Base-by-base conservation (phyloP, 2,888 invertebrate species). In the Ditula angustiorana region DNA sequence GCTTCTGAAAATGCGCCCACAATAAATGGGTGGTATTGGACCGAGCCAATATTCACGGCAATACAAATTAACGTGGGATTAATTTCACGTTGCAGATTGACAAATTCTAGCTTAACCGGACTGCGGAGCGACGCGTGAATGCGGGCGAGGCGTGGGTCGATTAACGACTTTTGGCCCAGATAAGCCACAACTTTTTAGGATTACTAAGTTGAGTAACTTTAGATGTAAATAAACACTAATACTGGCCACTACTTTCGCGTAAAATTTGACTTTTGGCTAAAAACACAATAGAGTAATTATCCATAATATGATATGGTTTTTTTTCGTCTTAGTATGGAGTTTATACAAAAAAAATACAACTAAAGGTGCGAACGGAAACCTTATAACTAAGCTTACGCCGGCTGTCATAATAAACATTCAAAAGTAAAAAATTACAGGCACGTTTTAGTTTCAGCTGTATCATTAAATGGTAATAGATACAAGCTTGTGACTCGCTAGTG, bases 91-190 rank as follows among this genome's bases (percentile, higher is more conserved):
- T 72, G 75, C 72, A 71, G 68, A 75, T 79, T 78, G 75, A 77
- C 75, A 80, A 80, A 80, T 78, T 75, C 71, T 72, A 76, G 77
- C 74, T 76, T 74, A 72, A 74, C 71, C 69, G 67, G 72, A 68
- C 72, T 74, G 74, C 69, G 72, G 75, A 61, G 66, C 70, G 75
- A 74, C 73, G 71, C 74, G 67, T 70, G 68, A 64, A 69, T 65
- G 78, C 77, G 81, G 79, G 76, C 61, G 65, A 61, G 61, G 61
- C 61, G 65, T 62, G 61, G 61, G 62, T 35, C 61, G 71, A 74
- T 79, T 79, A 80, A 78, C 76, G 77, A 33, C 53, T 30, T 19
- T 30, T 50, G 50, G 11, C 3, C 16, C 28, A 16, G 26, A 49
- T 26, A 26, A 49, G 13, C 49, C 35, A 1, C n/a, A 13, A 11